Evolutionary conservation across 2,113 vertebrate genomes (phyloP).

Genomic region (Salvelinus alpinus): DNA sequence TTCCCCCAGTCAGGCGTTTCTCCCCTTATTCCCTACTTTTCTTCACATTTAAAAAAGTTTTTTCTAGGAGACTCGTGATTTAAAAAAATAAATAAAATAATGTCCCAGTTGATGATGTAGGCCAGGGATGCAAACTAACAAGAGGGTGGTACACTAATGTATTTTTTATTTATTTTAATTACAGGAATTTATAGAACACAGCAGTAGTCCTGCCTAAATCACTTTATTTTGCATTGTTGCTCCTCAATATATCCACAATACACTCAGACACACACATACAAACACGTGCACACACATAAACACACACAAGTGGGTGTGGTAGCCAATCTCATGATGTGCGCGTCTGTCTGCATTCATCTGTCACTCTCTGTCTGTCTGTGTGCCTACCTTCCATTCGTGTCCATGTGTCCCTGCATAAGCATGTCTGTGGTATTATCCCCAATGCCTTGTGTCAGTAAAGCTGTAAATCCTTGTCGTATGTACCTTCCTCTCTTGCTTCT

Average conservation of each 20-base stretch:
- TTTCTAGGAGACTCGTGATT: slow-evolving; percentile 6
- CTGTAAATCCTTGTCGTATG: slow-evolving; percentile 83
- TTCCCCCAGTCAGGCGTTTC: slow-evolving; percentile 39
- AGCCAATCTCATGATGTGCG: too few relatives aligned
- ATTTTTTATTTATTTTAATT: too few relatives aligned
- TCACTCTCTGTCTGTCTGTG: not conserved
- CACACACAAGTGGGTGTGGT: too few relatives aligned
- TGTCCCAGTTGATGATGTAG: not conserved
- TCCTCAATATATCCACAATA: too few relatives aligned
- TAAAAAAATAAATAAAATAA: not conserved
- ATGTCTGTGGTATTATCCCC: slow-evolving; percentile 52
- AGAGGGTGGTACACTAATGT: too few relatives aligned
- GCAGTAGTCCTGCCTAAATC: too few relatives aligned
- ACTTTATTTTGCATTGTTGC: too few relatives aligned
- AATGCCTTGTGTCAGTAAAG: slow-evolving; percentile 57
- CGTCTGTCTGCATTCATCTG: too few relatives aligned
- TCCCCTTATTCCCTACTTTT: slow-evolving; percentile 19
- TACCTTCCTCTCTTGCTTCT: slow-evolving; percentile 77
- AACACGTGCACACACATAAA: too few relatives aligned
- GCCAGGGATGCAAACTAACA: not conserved
- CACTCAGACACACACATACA: too few relatives aligned
- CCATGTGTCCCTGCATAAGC: slow-evolving; percentile 22
- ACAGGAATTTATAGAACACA: too few relatives aligned
- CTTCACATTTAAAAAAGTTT: slow-evolving; percentile 11
- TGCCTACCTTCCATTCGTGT: not conserved